Conservation (phyloP, 2,888 invertebrate genomes). For the Cheilosia vulpina region DNA sequence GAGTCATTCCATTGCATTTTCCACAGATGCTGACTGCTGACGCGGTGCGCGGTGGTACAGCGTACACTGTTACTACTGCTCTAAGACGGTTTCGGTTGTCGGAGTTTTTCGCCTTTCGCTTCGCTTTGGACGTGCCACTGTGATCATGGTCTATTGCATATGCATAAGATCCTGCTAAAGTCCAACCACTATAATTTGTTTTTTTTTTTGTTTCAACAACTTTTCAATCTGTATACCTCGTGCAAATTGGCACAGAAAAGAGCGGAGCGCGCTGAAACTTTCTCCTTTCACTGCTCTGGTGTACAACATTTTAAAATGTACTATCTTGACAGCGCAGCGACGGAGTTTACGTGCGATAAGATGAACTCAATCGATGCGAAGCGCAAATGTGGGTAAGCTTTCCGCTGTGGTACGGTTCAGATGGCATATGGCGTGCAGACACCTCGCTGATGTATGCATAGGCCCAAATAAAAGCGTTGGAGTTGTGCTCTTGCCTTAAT, state of each 20-base stretch:
- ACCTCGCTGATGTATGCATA: neutral
- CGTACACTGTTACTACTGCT: neutral
- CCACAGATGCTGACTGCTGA: slow-evolving; percentile 24
- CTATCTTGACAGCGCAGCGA: slow-evolving; percentile 56
- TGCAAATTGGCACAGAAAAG: slow-evolving; percentile 56
- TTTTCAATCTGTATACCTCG: slow-evolving; percentile 43
- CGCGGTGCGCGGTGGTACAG: neutral
- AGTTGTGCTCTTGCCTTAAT: slow-evolving; percentile 14
- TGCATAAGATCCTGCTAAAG: slow-evolving; percentile 64
- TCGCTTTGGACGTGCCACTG: slow-evolving; percentile 52
- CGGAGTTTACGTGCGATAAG: slow-evolving; percentile 56
- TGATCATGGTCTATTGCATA: slow-evolving; percentile 66
- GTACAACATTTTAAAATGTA: slow-evolving; percentile 50
- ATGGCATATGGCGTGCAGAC: neutral
- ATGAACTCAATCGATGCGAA: slow-evolving; percentile 49
- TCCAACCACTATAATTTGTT: slow-evolving; percentile 43
- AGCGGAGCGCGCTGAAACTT: slow-evolving; percentile 52
- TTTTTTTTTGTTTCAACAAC: slow-evolving; percentile 27
- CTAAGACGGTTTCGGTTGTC: slow-evolving; percentile 23
- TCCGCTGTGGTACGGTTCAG: neutral
- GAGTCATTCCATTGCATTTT: slow-evolving; percentile 63
- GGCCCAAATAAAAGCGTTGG: neutral
- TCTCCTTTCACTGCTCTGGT: slow-evolving; percentile 64
- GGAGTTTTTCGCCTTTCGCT: slow-evolving; percentile 48
- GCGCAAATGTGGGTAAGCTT: slow-evolving; percentile 29